phyloP scores from a whole-genome alignment of 2,888 invertebrate genomes.

The Limulus polyphemus region DNA sequence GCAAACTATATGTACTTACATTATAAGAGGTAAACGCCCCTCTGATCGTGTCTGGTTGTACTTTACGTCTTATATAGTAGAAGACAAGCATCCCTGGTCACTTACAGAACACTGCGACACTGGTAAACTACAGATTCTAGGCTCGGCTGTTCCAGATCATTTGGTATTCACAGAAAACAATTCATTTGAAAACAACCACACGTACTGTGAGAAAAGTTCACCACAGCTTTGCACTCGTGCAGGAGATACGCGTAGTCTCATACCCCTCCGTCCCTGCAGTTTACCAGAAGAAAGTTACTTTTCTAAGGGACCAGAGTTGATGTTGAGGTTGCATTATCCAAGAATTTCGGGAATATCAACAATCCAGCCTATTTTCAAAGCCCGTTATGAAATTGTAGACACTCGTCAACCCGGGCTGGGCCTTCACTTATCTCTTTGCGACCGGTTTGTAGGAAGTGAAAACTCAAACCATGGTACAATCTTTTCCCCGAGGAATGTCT shows the following conservation, averaged over 20 bases:
- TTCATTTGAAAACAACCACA: constrained; percentile 43
- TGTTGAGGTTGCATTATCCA: constrained; percentile 57
- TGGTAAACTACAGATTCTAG: constrained; percentile 24
- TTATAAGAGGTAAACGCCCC: constrained; percentile 46
- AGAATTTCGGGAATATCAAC: constrained; percentile 68
- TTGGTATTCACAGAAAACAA: neutral
- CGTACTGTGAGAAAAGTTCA: constrained; percentile 36
- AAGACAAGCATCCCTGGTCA: constrained; percentile 37
- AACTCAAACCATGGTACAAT: constrained; percentile 46
- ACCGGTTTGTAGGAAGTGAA: constrained; percentile 13
- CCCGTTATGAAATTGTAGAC: constrained; percentile 71
- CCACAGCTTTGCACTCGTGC: constrained; percentile 29
- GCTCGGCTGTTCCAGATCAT: neutral
- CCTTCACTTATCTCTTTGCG: constrained; percentile 8
- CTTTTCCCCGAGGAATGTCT: constrained; percentile 63
- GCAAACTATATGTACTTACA: constrained; percentile 67
- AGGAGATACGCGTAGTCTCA: constrained; percentile 23
- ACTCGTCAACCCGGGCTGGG: constrained; percentile 29
- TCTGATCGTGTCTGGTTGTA: constrained; percentile 57
- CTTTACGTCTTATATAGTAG: constrained; percentile 70
- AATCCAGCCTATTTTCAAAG: constrained; percentile 50
- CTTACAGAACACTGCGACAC: constrained; percentile 20
- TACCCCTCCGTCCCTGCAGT: constrained; percentile 28
- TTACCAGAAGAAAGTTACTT: constrained; percentile 56
- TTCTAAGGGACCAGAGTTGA: constrained; percentile 58